Percentiles rank a stretch among this genome's conserved stretches.
phyloP scores from a whole-genome alignment of 2,797 vertebrate species.

The Echiichthys vipera region DNA sequence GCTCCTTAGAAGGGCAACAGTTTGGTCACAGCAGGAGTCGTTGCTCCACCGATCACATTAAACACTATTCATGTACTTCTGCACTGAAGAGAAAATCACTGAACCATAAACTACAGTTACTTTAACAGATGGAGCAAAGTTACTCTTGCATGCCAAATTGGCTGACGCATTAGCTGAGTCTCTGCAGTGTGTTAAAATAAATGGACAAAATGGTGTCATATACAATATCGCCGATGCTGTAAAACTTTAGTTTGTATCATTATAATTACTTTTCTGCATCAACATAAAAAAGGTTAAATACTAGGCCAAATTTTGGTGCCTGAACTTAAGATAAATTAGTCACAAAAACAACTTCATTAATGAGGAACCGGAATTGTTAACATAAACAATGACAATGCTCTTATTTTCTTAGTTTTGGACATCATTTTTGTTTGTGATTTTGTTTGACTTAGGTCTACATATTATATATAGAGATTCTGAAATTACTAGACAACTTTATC shows the following conservation, averaged over 20 bases:
- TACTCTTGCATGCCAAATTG: not conserved
- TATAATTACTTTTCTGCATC: not conserved
- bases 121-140: not conserved
- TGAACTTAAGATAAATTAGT: too few species aligned
- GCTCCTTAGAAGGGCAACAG: too few species aligned
- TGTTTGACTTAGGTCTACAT: not conserved
- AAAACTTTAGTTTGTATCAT: not conserved
- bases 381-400: too few species aligned
- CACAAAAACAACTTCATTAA: too few species aligned
- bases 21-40: not conserved
- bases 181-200: too few species aligned
- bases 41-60: not conserved
- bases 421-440: too few species aligned
- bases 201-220: too few species aligned
- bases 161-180: not conserved
- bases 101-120: not conserved
- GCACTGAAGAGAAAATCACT: not conserved
- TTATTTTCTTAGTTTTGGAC: not conserved
- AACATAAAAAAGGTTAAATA: not conserved
- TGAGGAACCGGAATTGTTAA: not conserved
- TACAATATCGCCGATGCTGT: not conserved
- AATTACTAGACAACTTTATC: not conserved
- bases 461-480: not conserved
- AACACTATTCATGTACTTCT: not conserved
- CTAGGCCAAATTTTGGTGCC: too few species aligned